These are phyloP conservation scores for Plutomurus gul DNA, from an alignment of 1,140 invertebrate species.

Conservation along the genomic window DNA sequence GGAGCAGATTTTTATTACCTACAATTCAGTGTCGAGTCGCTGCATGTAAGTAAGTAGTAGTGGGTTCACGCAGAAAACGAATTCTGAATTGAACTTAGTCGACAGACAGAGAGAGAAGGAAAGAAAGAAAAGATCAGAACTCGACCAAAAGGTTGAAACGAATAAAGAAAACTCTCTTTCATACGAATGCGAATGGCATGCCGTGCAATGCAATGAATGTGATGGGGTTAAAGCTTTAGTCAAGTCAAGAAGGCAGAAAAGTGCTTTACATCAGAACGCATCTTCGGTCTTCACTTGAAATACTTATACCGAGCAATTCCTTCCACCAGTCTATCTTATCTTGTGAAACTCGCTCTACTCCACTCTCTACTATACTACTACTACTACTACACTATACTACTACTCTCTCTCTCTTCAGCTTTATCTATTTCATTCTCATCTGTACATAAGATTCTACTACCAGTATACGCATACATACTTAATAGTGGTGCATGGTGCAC, in stretches of 20 bases:
- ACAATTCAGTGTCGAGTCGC: conserved; percentile 11
- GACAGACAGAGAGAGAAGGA: too few relatives aligned
- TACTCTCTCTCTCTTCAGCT: too few relatives aligned
- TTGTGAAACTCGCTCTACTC: neutral
- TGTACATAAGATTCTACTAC: too few relatives aligned
- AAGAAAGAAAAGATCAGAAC: conserved; percentile 23
- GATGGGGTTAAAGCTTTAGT: conserved; percentile 24
- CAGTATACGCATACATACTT: too few relatives aligned
- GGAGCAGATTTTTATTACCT: conserved; percentile 19
- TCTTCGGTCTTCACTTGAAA: conserved; percentile 11
- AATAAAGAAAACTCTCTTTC: conserved; percentile 19
- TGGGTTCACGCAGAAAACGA: neutral
- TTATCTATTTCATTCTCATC: too few relatives aligned
- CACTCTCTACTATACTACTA: neutral
- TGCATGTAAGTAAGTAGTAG: too few relatives aligned
- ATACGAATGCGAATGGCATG: conserved; percentile 18
- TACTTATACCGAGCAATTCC: neutral
- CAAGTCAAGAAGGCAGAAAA: conserved; percentile 26
- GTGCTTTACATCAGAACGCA: conserved; percentile 8
- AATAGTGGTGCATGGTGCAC: too few relatives aligned
- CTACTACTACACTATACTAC: neutral
- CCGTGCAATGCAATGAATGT: conserved; percentile 3
- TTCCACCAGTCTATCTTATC: conserved; percentile 7
- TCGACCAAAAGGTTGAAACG: conserved; percentile 14
- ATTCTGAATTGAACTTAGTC: conserved; percentile 1